Base-by-base conservation (phyloP, 2,113 vertebrate genomes). In the Eubucco bourcierii region DNA sequence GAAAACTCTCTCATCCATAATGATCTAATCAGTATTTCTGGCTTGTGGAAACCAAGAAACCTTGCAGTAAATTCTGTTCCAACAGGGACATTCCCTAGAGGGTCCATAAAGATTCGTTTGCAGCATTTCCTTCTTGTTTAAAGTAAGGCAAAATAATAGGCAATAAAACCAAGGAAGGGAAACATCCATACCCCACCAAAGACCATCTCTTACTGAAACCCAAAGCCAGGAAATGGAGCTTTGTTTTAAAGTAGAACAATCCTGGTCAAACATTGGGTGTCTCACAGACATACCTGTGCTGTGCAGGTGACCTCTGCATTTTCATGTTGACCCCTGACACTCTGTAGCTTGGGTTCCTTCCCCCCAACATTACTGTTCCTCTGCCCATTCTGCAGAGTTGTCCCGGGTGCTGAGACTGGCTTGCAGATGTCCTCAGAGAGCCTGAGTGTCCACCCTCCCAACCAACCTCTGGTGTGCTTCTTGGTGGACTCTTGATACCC, bases 1-100 rank as follows among this genome's bases (percentile, higher is more conserved):
- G 53, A 93, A 92, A 87, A 91, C 39, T 24, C 12, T 87, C 67
- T 91, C 75, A 90, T 91, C 52, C 65, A 74, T 87, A 76, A 41
- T 77, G 67, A 87, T 81, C 55, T 87, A 92, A 66, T 77, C 93
- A 87, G 44, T 64, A 47, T 77, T 84, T 90, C 64, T 87, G 27
- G 6, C 71, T 84, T 71, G 58, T 75, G 47, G 37, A 89, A 91
- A 27, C 29, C 63, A 64, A 74, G 72, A 44, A 82, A 73, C 19
- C 18, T 89, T 93, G 87, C 37, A 77, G 60, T 78, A 76, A 93
- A 91, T 87, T 78, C 46, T 90, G 15, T 50, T 87, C 60, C 50
- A 34, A 41, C 39, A 66, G 41, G 5, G 39, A 10, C 33, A 60
- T 73, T 8, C 66, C 70, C 71, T 87, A 16, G 34, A 90, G 85